Conservation (phyloP, 2,113 vertebrate genomes). For the Aspiorhynchus laticeps region DNA sequence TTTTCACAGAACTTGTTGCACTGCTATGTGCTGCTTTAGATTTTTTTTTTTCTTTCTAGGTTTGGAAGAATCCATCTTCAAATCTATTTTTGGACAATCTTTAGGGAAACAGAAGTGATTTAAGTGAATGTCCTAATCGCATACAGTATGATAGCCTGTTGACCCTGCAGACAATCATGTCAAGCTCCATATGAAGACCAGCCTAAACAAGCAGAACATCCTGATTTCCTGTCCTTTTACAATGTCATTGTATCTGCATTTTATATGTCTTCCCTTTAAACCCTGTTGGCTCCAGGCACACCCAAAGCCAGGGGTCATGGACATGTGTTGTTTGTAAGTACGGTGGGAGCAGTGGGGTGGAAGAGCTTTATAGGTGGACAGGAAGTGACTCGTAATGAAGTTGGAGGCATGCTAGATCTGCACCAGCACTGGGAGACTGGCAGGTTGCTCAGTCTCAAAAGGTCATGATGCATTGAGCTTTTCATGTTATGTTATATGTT, state of each 20-base stretch:
- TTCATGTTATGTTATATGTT: background rate
- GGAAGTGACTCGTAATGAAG: conserved; percentile 13
- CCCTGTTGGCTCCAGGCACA: background rate
- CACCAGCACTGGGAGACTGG: background rate
- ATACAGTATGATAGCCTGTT: background rate
- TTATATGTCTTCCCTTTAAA: background rate
- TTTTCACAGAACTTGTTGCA: background rate
- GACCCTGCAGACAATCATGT: background rate
- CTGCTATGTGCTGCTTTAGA: background rate
- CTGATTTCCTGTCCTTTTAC: background rate
- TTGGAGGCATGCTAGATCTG: background rate
- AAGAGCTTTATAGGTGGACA: conserved; percentile 14
- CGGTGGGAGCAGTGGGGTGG: background rate
- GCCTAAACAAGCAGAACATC: background rate
- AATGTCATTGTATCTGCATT: background rate
- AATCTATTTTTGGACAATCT: background rate
- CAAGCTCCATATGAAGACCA: background rate
- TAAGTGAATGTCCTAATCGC: background rate
- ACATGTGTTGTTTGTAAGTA: background rate
- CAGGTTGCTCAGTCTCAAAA: background rate
- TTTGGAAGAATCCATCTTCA: background rate
- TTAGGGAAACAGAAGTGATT: background rate
- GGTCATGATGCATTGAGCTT: conserved; percentile 6
- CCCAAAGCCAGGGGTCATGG: conserved; percentile 6
- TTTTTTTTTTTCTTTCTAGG: background rate